These are phyloP conservation scores for Aproaerema taeniolella DNA, from an alignment of 2,888 invertebrate genomes.

Conservation along the genomic window DNA sequence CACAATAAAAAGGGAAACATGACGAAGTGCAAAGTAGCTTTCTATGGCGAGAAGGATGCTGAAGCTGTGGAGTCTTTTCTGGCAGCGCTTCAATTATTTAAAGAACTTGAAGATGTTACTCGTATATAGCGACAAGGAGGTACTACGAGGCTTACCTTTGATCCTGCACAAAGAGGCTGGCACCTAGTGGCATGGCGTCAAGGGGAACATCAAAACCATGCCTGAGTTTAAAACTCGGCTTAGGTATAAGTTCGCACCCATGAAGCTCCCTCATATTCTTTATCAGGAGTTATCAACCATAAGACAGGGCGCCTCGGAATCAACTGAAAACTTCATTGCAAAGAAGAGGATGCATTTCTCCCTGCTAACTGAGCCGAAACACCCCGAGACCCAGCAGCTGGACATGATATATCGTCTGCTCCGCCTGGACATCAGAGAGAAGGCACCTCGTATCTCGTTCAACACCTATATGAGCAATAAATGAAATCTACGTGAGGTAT, in stretches of 20 bases:
- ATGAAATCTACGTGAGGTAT: not conserved
- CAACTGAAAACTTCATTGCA: not conserved
- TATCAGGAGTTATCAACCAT: not conserved
- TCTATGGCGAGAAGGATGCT: not conserved
- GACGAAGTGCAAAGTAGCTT: not conserved
- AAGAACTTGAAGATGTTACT: not conserved
- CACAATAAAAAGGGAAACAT: not conserved
- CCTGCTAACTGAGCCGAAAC: not conserved
- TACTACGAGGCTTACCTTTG: not conserved
- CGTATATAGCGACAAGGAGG: not conserved
- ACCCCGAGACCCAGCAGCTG: not conserved
- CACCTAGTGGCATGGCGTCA: constrained; percentile 1
- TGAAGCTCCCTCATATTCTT: not conserved
- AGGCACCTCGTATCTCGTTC: not conserved
- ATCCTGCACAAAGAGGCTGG: not conserved
- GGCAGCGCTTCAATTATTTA: not conserved
- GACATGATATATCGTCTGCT: not conserved
- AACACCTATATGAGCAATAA: not conserved
- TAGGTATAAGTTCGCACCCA: not conserved
- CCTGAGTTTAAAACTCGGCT: not conserved
- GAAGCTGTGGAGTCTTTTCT: not conserved
- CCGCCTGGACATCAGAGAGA: not conserved
- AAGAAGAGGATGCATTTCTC: not conserved
- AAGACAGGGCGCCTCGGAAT: not conserved
- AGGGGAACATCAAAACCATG: not conserved